These are phyloP conservation scores for Drosophila subquinaria DNA, from an alignment of 2,888 invertebrate species.

Conservation along the genomic window DNA sequence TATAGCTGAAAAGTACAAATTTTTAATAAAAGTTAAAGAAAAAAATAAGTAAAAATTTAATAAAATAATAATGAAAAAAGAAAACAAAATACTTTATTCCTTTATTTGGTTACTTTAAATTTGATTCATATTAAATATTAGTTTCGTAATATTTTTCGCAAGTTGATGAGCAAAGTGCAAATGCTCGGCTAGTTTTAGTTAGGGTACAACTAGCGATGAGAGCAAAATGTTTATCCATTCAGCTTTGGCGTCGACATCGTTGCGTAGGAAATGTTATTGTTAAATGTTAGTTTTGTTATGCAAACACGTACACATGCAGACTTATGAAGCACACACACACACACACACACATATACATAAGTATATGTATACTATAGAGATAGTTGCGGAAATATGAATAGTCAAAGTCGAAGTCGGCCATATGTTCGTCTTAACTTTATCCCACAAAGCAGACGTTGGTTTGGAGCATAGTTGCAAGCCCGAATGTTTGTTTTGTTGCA, in stretches of 20 bases:
- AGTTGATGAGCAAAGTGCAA: neutral
- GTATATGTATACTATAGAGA: neutral
- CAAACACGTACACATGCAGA: constrained; percentile 65
- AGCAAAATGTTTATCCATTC: constrained; percentile 73
- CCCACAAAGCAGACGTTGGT: constrained; percentile 62
- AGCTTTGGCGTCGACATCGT: constrained; percentile 73
- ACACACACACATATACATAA: neutral
- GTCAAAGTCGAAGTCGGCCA: constrained; percentile 76
- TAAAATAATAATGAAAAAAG: no score
- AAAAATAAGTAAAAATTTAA: no score
- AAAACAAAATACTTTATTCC: no score
- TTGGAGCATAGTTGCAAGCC: constrained; percentile 22
- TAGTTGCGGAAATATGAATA: constrained; percentile 71
- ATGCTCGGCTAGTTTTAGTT: neutral
- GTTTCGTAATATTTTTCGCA: no score
- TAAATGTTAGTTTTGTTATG: constrained; percentile 80
- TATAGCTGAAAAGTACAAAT: no score
- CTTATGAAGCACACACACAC: constrained; percentile 25
- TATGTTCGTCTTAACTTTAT: constrained; percentile 75
- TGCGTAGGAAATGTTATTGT: constrained; percentile 77
- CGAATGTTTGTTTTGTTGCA: constrained; percentile 17
- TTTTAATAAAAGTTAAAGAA: no score
- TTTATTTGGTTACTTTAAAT: no score
- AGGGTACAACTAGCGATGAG: constrained; percentile 44
- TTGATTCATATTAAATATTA: no score